Evolutionary conservation across 2,888 invertebrate species (phyloP), one percentile per base, ranked within the genome.

Genomic region (Meliscaeva auricollis): DNA sequence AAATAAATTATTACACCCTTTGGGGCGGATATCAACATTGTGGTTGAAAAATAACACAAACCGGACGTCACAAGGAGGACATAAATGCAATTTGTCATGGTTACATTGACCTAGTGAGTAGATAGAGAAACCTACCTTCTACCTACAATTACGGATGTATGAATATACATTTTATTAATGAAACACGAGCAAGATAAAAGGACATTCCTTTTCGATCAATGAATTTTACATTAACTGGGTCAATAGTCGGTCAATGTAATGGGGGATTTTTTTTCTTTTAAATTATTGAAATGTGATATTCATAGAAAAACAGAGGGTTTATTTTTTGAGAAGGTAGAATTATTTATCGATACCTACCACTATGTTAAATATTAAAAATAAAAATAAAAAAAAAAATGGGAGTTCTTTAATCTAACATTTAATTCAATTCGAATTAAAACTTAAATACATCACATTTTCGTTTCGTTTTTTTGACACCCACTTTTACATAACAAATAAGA

Each of bases 161-260:
- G n/a, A n/a, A n/a, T n/a, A n/a, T n/a, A n/a, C 5, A 15, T 38
- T 44, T 46, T 46, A 15, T 62, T 62, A 62, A 26, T 62, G 6
- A 20, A n/a, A 13, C 44, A 17, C 17, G 15, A 15, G 26, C 2
- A 30, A 15, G 62, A 62, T 44, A 62, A 46, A 62, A 26, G 60
- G 44, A n/a, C 26, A 60, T 26, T 60, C n/a, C 15, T 44, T 46
- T 44, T 9, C 44, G 44, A 62, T 62, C 44, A 62, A 62, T 62
- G 44, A 44, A 62, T 62, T 44, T 30, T 11, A 30, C 17, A 46
- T 62, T 44, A 15, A 46, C 11, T 62, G 30, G 30, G 62, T 62
- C 62, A 9, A 62, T 30, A 44, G 26, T 46, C 62, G 7, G 5
- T 38, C 11, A 38, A 38, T 38, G 38, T 11, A 13, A 38, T 3